Base-by-base conservation (phyloP, 2,888 invertebrate genomes). In the Hololepta plana region DNA sequence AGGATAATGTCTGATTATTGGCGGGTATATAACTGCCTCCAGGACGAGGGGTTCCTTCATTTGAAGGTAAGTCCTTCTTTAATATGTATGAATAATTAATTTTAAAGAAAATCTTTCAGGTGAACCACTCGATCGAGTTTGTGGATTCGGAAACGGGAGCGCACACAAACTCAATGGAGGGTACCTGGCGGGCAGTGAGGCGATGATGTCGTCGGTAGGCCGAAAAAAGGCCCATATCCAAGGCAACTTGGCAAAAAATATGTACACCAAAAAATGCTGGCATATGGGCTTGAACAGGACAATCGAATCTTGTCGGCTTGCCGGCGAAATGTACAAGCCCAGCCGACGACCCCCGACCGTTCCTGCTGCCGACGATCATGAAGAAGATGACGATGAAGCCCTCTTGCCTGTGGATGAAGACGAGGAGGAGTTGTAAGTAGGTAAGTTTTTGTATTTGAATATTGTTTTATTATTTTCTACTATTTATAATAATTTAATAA, bases 211-310 rank as follows among this genome's bases (percentile, higher is more conserved):
- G n/a, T 17, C 17, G 7, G n/a, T 7, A 7, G 17, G 17, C 7
- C 17, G 17, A n/a, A 17, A 7, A 7, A 17, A 17, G n/a, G 17
- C 17, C 7, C 17, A 17, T 17, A 17, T 17, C n/a, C 17, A 7
- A 17, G 17, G 17, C 7, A n/a, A 17, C n/a, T 17, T 17, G n/a
- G 17, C 17, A n/a, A 17, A 17, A 17, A 7, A 17, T 17, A 17
- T 17, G 17, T 17, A 7, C 17, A n/a, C 7, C 7, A 17, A 17
- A n/a, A 17, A n/a, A 17, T 17, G 7, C n/a, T 7, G n/a, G 7
- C 17, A 17, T 7, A 7, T 17, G 17, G 17, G 17, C n/a, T 17
- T 17, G n/a, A n/a, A 17, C n/a, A 7, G 17, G n/a, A n/a, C 17
- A 7, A n/a, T 17, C n/a, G 17, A 17, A 17, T 17, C n/a, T 17